phyloP scores from a whole-genome alignment of 2,888 invertebrate species.

The Yponomeuta cagnagella region DNA sequence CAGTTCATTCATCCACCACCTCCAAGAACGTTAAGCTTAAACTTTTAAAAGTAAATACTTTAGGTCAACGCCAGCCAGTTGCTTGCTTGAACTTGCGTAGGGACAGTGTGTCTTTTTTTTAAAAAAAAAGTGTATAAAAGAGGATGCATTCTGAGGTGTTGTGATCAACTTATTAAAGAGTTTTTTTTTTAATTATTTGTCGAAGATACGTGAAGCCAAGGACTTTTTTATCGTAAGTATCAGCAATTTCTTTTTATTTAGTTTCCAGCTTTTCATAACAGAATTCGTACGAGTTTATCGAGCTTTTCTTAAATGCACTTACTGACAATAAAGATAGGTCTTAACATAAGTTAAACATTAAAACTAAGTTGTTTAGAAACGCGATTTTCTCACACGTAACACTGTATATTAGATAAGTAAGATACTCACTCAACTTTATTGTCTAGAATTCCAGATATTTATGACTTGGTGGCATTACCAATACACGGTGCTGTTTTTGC shows the following conservation, averaged over 20 bases:
- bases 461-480: too few relatives aligned
- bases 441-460: too few relatives aligned
- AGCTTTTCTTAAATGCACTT: too few relatives aligned
- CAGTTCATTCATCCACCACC: slow-evolving; percentile 10
- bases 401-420: too few relatives aligned
- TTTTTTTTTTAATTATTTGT: neutral
- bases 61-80: slow-evolving; percentile 40
- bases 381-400: too few relatives aligned
- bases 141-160: neutral
- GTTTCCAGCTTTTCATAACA: too few relatives aligned
- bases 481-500: too few relatives aligned
- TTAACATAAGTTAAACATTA: too few relatives aligned
- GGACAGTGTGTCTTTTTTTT: slow-evolving; percentile 20
- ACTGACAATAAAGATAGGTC: too few relatives aligned
- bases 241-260: neutral
- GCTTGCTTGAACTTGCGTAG: slow-evolving; percentile 27
- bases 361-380: too few relatives aligned
- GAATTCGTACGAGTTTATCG: too few relatives aligned
- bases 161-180: neutral
- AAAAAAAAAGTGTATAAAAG: neutral
- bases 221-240: slow-evolving; percentile 1
- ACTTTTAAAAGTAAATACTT: slow-evolving; percentile 31
- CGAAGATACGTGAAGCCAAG: neutral
- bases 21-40: neutral
- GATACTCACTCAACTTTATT: too few relatives aligned